Evolutionary conservation across 1,140 invertebrate species (phyloP).

Genomic region (Caerostris darwini): DNA sequence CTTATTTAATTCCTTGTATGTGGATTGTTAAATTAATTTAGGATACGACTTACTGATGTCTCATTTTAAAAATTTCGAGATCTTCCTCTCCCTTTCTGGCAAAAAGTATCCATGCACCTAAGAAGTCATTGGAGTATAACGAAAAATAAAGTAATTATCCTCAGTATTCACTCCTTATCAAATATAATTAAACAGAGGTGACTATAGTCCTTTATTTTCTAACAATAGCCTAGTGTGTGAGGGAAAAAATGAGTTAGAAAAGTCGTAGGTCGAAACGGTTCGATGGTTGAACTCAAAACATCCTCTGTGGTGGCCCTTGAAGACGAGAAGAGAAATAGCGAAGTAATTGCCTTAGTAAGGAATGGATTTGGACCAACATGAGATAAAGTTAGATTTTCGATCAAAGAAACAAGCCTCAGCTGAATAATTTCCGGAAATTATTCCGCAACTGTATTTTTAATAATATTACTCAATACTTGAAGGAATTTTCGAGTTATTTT

Average conservation of each 20-base stretch:
- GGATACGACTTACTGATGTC: no score
- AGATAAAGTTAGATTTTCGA: neutral
- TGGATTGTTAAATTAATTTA: no score
- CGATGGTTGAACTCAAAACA: constrained; percentile 8
- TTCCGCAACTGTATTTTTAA: neutral
- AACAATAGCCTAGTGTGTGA: constrained; percentile 6
- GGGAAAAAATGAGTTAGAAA: constrained; percentile 7
- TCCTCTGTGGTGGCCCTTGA: neutral
- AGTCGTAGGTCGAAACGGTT: constrained; percentile 25
- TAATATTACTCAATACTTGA: neutral
- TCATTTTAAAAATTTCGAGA: neutral
- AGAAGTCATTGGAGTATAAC: neutral
- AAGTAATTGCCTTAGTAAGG: neutral
- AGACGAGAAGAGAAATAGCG: constrained; percentile 12
- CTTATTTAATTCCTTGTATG: no score
- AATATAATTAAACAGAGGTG: constrained; percentile 7
- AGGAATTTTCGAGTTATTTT: neutral
- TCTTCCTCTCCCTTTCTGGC: neutral
- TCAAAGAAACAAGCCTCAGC: neutral
- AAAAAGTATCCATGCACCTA: neutral
- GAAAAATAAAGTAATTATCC: constrained; percentile 20
- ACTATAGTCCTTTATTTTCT: constrained; percentile 20
- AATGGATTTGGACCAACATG: neutral
- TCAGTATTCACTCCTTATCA: constrained; percentile 32
- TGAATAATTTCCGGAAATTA: neutral